A percentile compares a stretch with the other conserved stretches of the same genome.
Evolutionary conservation across 2,113 vertebrate genomes (phyloP).

Genomic region (Microtus ochrogaster): DNA sequence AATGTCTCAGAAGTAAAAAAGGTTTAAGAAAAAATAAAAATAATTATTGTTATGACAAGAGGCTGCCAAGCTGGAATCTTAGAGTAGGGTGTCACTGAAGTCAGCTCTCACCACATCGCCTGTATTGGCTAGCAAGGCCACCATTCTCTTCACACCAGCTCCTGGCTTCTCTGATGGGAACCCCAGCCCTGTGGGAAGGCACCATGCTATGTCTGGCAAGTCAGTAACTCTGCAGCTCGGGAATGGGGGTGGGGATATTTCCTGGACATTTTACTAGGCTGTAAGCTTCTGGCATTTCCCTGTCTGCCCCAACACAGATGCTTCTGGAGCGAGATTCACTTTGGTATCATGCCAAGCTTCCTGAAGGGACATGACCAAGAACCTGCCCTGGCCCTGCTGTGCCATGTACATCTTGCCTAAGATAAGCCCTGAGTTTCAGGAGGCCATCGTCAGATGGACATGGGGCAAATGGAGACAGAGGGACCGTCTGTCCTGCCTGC

Average conservation of each 20-base stretch:
- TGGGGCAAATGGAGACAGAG: neutral
- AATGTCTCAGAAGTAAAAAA: neutral
- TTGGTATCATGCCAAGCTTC: neutral
- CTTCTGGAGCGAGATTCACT: neutral
- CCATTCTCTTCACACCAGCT: neutral
- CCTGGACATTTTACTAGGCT: neutral
- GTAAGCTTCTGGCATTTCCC: neutral
- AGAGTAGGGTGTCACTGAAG: neutral
- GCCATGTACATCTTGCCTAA: neutral
- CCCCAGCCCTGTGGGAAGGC: neutral
- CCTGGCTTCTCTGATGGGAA: neutral
- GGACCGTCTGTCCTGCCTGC: neutral
- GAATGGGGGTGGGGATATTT: neutral
- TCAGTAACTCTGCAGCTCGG: neutral
- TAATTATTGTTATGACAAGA: neutral
- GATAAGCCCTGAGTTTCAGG: neutral
- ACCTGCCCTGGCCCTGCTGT: neutral
- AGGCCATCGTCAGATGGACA: neutral
- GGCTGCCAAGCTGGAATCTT: neutral
- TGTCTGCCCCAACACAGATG: neutral
- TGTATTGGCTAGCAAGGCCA: neutral
- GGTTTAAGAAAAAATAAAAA: neutral
- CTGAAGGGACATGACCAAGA: neutral
- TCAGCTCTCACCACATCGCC: neutral
- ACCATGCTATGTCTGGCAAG: neutral